Evolutionary conservation across 2,113 vertebrate genomes (phyloP).

Genomic region (Syngnathoides biaculeatus): DNA sequence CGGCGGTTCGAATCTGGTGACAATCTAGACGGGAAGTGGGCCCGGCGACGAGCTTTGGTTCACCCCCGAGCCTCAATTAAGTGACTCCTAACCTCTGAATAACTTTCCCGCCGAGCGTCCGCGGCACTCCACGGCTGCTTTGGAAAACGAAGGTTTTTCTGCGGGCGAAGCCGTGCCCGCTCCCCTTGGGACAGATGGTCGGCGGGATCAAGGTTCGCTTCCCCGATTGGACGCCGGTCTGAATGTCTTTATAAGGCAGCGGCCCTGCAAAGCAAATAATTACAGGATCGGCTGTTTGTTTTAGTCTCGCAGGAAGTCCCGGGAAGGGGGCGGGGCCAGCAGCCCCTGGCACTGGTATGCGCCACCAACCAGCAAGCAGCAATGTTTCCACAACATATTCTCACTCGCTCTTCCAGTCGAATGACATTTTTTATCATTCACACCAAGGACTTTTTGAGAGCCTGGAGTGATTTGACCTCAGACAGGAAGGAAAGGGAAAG

Average conservation of each 20-base stretch:
- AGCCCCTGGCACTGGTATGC: neutral
- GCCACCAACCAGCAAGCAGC: neutral
- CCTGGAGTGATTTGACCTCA: conserved; percentile 58
- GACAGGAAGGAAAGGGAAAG: conserved; percentile 30
- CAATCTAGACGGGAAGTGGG: conserved; percentile 12
- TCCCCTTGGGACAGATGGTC: conserved; percentile 36
- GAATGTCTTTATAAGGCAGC: conserved; percentile 64
- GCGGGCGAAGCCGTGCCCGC: conserved; percentile 33
- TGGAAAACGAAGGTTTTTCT: neutral
- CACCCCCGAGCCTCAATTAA: conserved; percentile 12
- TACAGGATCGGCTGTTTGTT: conserved; percentile 15
- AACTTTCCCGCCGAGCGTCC: conserved; percentile 23
- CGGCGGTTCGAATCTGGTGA: neutral
- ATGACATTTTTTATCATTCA: neutral
- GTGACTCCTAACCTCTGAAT: conserved; percentile 52
- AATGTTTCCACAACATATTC: neutral
- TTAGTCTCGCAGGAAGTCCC: conserved; percentile 11
- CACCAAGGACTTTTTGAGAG: neutral
- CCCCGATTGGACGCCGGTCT: neutral
- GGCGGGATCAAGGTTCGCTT: conserved; percentile 30
- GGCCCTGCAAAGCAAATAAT: conserved; percentile 45
- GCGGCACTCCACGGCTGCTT: neutral
- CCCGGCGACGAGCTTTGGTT: neutral
- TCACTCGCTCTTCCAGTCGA: neutral
- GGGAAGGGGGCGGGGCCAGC: conserved; percentile 2